Evolutionary conservation across 2,888 invertebrate species (phyloP).

Genomic region (Frankliniella fusca): DNA sequence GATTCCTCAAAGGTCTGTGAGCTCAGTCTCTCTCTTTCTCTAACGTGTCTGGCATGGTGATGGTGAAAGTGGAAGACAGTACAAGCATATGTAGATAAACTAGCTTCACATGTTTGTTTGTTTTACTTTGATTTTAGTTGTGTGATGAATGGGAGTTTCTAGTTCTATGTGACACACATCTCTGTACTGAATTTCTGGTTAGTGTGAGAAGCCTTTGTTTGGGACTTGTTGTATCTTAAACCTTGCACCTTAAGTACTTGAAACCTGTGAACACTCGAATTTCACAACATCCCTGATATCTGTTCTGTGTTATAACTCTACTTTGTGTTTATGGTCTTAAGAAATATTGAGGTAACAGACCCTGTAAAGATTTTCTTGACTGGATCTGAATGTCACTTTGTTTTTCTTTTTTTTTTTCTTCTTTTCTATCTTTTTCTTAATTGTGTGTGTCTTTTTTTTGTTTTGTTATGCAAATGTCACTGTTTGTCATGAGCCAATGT

Average conservation of each 20-base stretch:
- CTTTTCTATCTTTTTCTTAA: too few species aligned
- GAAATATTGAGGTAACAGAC: too few species aligned
- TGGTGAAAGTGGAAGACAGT: constrained; percentile 2
- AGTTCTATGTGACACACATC: not conserved
- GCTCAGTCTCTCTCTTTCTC: not conserved
- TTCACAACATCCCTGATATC: too few species aligned
- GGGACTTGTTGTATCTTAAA: not conserved
- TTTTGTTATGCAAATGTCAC: too few species aligned
- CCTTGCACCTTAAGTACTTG: not conserved
- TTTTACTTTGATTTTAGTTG: not conserved
- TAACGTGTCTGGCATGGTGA: constrained; percentile 1
- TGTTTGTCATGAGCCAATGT: too few species aligned
- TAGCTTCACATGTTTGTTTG: not conserved
- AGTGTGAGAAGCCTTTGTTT: not conserved
- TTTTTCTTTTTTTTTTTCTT: too few species aligned
- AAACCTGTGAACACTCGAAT: too few species aligned
- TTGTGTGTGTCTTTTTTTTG: too few species aligned
- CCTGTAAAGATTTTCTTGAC: too few species aligned
- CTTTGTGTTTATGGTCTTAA: too few species aligned
- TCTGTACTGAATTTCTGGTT: not conserved
- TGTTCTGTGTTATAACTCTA: too few species aligned
- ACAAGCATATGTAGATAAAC: constrained; percentile 6
- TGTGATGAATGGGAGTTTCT: not conserved
- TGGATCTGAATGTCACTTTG: too few species aligned
- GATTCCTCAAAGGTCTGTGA: not conserved